Evolutionary conservation across 2,888 invertebrate genomes (phyloP).

Genomic region (Aphidius colemani): DNA sequence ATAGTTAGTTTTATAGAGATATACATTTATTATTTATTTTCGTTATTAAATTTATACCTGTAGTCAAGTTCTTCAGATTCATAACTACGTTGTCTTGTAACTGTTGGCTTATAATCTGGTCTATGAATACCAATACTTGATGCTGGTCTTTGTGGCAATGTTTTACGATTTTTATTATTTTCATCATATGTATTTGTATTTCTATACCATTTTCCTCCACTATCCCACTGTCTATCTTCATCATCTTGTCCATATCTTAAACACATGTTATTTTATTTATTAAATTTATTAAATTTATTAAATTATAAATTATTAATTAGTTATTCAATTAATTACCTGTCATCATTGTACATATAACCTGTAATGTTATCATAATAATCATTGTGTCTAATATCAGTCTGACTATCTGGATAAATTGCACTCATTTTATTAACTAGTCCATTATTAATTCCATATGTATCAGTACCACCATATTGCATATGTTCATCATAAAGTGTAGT

Average conservation of each 20-base stretch:
- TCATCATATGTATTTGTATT: slow-evolving; percentile 51
- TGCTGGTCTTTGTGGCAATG: slow-evolving; percentile 55
- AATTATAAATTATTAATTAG: neutral
- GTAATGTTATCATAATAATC: slow-evolving; percentile 69
- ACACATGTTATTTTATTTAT: neutral
- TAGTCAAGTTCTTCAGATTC: slow-evolving; percentile 55
- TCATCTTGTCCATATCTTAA: slow-evolving; percentile 67
- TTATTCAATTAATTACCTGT: slow-evolving; percentile 44
- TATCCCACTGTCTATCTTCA: slow-evolving; percentile 76
- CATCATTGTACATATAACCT: slow-evolving; percentile 69
- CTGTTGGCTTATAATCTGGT: slow-evolving; percentile 50
- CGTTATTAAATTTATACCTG: slow-evolving; percentile 40
- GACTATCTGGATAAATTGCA: slow-evolving; percentile 54
- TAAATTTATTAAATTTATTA: neutral
- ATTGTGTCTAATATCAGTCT: slow-evolving; percentile 64
- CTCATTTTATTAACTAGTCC: slow-evolving; percentile 50
- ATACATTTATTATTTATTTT: neutral
- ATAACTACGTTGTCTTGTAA: slow-evolving; percentile 54
- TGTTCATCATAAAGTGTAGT: slow-evolving; percentile 79
- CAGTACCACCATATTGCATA: slow-evolving; percentile 65
- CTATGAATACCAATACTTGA: slow-evolving; percentile 55
- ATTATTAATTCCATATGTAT: slow-evolving; percentile 52
- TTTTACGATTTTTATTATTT: slow-evolving; percentile 55
- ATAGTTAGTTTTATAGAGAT: neutral
- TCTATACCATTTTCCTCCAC: slow-evolving; percentile 65